Conservation (phyloP, 2,113 vertebrate species). For the Apodemus sylvaticus region DNA sequence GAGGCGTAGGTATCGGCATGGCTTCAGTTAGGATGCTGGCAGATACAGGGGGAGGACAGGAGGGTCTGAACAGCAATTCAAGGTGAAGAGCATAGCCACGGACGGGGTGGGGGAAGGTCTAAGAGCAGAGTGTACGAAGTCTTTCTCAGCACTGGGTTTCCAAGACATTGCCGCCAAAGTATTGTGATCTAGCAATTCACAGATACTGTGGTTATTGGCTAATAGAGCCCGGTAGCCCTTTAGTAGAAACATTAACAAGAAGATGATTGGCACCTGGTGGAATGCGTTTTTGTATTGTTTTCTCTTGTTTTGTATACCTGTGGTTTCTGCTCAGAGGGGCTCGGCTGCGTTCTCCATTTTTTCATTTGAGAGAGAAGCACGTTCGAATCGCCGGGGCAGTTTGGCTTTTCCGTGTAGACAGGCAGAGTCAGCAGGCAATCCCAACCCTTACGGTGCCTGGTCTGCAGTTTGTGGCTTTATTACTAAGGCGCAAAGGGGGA, state of each 20-base stretch:
- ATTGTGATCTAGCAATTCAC: not conserved
- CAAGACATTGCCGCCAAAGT: constrained; percentile 6
- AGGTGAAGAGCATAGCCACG: not conserved
- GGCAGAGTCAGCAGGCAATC: not conserved
- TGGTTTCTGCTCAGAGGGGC: not conserved
- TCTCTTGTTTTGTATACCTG: not conserved
- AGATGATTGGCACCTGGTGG: constrained; percentile 17
- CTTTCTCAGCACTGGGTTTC: constrained; percentile 17
- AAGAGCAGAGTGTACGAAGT: not conserved
- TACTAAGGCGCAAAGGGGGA: not conserved
- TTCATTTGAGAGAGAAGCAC: constrained; percentile 24
- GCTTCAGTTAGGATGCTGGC: not conserved
- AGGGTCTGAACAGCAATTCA: not conserved
- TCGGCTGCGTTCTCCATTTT: not conserved
- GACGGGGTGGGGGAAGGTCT: not conserved
- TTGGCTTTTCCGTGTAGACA: not conserved
- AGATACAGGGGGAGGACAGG: not conserved
- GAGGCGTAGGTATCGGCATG: not conserved
- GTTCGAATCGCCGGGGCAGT: not conserved
- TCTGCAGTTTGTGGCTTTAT: not conserved
- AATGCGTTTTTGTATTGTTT: not conserved
- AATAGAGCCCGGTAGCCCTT: not conserved
- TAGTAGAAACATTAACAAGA: not conserved
- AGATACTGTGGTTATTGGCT: not conserved
- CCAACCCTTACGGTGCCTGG: not conserved